Base-by-base conservation (phyloP, 2,888 invertebrate genomes). In the Drosophila demipolita region DNA sequence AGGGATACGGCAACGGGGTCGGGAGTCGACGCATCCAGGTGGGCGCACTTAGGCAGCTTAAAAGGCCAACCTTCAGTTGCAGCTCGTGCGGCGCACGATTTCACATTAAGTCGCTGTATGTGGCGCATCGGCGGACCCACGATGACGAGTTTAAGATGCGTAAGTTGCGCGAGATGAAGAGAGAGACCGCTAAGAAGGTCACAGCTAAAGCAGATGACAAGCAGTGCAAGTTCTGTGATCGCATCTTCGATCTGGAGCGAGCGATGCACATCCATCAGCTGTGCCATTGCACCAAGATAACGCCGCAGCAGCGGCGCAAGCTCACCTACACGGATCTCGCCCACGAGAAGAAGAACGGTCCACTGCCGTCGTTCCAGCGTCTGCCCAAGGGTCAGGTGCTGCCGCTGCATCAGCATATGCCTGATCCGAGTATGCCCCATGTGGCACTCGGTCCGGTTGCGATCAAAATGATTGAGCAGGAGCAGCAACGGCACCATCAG, bases 261-360 rank as follows among this genome's bases (percentile, higher is more conserved):
- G 86, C 87, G 0, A 48, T 90, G 57, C 90, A 78, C 67, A 90
- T 87, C 11, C 87, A 87, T 29, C 90, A 80, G 66, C 11, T 87
- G 73, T 70, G 80, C 66, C 75, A 87, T 53, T 87, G 87, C 73
- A 80, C 55, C 49, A 90, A 87, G 69, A 87, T 87, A 35, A 62
- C 83, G 23, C 90, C 90, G 11, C 81, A 86, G 57, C 69, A 75
- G 66, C 83, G 88, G 0, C 90, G 87, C 67, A 87, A 78, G 7
- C 57, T 87, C 9, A 75, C 65, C 65, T 87, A 69, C 55, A 90
- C 90, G 2, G 87, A 87, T 40, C 50, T 90, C 49, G 73, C 72
- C 32, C 87, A 87, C 54, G 83, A 86, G 65, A 90, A 90, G 68
- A 90, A 90, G 71, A 78, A 80, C 17, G 63, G 81, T 0, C 90